A percentile compares a stretch with the other conserved stretches of the same genome.
These are phyloP conservation scores for Epizoanthus rinbou DNA, from an alignment of 92 coral and sea anemone genomes.

Conservation along the genomic window DNA sequence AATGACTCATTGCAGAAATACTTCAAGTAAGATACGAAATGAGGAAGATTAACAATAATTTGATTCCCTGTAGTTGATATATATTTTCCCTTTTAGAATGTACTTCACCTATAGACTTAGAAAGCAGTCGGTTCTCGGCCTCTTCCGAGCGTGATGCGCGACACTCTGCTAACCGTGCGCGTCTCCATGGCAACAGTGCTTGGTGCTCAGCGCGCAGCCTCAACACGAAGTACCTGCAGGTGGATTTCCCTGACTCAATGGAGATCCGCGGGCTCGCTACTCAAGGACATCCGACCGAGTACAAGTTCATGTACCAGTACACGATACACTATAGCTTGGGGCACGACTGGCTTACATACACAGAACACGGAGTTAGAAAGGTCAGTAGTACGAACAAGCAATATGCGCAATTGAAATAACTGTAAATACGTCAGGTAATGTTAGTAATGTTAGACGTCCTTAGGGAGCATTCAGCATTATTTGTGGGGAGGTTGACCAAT, in stretches of 20 bases:
- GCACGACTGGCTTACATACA: conserved; percentile 65
- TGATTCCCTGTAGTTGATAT: background rate
- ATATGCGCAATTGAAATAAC: no score
- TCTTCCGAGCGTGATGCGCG: conserved; percentile 77
- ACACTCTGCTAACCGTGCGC: conserved; percentile 72
- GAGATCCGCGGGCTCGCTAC: conserved; percentile 82
- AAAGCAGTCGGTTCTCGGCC: conserved; percentile 61
- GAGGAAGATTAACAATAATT: background rate
- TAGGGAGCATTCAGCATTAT: no score
- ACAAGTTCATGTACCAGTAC: conserved; percentile 68
- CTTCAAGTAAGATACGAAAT: background rate
- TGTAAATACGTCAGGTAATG: no score
- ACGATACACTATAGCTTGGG: conserved; percentile 70
- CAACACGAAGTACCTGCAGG: conserved; percentile 65
- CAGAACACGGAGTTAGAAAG: conserved; percentile 61
- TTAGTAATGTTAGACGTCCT: no score
- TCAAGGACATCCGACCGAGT: conserved; percentile 83
- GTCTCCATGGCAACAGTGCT: conserved; percentile 77
- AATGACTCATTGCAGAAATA: no score
- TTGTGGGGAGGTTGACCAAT: no score
- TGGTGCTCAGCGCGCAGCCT: conserved; percentile 92
- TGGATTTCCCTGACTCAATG: conserved; percentile 66
- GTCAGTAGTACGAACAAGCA: conserved; percentile 32
- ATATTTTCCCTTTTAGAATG: conserved; percentile 56
- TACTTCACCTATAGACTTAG: conserved; percentile 57